Conservation (phyloP, 2,797 vertebrate genomes). For the Sebastes variabilis region DNA sequence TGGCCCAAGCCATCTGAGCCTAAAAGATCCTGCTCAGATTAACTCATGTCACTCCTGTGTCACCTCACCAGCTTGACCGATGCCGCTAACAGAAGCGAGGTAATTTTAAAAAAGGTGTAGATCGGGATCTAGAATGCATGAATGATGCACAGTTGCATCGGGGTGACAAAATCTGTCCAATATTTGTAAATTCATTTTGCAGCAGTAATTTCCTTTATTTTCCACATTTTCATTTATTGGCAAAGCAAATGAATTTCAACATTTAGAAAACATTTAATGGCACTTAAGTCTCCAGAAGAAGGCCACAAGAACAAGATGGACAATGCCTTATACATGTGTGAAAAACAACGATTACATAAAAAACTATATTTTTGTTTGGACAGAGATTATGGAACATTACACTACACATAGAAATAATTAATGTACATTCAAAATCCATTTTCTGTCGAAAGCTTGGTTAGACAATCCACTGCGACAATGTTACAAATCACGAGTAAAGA, state of each 20-base stretch:
- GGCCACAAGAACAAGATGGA: conserved; percentile 56
- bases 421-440: neutral
- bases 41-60: conserved; percentile 24
- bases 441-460: neutral
- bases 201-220: conserved; percentile 41
- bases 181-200: neutral
- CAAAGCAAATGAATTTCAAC: conserved; percentile 49
- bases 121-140: neutral
- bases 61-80: neutral
- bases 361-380: neutral
- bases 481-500: conserved; percentile 14
- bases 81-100: neutral
- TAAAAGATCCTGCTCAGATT: conserved; percentile 45
- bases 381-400: neutral
- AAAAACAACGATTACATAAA: neutral
- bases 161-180: no score
- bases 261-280: conserved; percentile 57
- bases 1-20: conserved; percentile 26
- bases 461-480: neutral
- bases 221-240: conserved; percentile 51
- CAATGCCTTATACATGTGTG: neutral
- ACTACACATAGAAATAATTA: neutral
- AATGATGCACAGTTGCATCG: no score
- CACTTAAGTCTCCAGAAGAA: conserved; percentile 70
- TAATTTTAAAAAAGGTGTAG: neutral